Percentiles rank a stretch among this genome's conserved stretches.
phyloP scores from a whole-genome alignment of 2,113 vertebrate species.

The Uropsilus gracilis region DNA sequence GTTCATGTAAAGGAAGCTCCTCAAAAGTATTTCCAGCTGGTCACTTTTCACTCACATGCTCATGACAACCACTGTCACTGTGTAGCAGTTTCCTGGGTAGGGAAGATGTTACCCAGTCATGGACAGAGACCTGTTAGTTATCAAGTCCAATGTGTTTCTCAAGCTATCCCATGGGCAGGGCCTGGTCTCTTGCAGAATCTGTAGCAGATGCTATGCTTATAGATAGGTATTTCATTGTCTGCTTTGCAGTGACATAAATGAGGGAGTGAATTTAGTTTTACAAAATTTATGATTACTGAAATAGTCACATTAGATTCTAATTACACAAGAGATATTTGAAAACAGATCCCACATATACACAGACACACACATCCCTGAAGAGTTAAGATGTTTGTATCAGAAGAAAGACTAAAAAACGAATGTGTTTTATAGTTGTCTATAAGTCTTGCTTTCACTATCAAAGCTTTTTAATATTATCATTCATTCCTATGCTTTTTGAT shows the following conservation, averaged over 20 bases:
- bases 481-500: constrained; percentile 15
- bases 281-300: not conserved
- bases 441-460: constrained; percentile 9
- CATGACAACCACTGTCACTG: not conserved
- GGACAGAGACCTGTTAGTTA: not conserved
- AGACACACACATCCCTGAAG: not conserved
- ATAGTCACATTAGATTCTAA: constrained; percentile 11
- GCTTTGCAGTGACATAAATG: not conserved
- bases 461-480: not conserved
- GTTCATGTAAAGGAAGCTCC: not conserved
- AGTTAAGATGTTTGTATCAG: constrained; percentile 33
- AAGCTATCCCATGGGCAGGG: not conserved
- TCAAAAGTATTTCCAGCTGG: not conserved
- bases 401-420: constrained; percentile 21
- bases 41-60: not conserved
- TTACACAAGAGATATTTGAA: constrained; percentile 34
- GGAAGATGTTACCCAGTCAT: not conserved
- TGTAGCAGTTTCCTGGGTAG: not conserved
- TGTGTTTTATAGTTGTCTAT: constrained; percentile 45
- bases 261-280: not conserved
- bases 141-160: not conserved
- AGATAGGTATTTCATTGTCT: not conserved
- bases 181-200: not conserved
- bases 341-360: not conserved
- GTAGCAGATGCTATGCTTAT: not conserved